These are phyloP conservation scores for Athrips mouffetella DNA, from an alignment of 2,888 invertebrate species.

Conservation along the genomic window DNA sequence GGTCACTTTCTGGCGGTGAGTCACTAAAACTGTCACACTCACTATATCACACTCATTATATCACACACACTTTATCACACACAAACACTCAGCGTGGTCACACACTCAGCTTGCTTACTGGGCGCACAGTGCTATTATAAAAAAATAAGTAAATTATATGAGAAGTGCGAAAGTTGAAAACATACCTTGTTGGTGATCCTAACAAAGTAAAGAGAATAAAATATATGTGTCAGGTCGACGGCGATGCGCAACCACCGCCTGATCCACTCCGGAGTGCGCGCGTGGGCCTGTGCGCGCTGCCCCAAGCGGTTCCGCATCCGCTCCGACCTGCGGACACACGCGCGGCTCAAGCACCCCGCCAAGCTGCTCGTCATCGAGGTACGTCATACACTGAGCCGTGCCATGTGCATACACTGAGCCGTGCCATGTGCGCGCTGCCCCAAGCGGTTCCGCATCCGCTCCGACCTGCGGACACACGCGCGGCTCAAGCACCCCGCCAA, in stretches of 20 bases:
- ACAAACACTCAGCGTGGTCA: too few species aligned
- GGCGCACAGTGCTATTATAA: too few species aligned
- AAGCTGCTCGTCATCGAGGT: slow-evolving; percentile 56
- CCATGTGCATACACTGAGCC: too few species aligned
- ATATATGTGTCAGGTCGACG: slow-evolving; percentile 43
- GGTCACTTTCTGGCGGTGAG: too few species aligned
- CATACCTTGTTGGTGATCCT: too few species aligned
- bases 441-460: slow-evolving; percentile 52
- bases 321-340: slow-evolving; percentile 53
- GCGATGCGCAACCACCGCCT: slow-evolving; percentile 58
- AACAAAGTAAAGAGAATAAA: too few species aligned
- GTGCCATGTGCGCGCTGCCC: slow-evolving; percentile 57
- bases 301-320: slow-evolving; percentile 55
- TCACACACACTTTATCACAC: not conserved
- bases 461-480: slow-evolving; percentile 54
- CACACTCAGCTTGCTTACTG: too few species aligned
- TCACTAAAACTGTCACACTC: too few species aligned
- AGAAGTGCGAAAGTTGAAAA: too few species aligned
- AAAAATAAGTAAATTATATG: too few species aligned
- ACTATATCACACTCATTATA: too few species aligned
- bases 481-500: slow-evolving; percentile 51
- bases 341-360: slow-evolving; percentile 51
- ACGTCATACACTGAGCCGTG: too few species aligned
- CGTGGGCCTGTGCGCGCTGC: slow-evolving; percentile 58
- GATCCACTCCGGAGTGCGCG: slow-evolving; percentile 48